A percentile compares a stretch with the other conserved stretches of the same genome.
phyloP scores from a whole-genome alignment of 2,797 vertebrate genomes.

The Meriones psammophilus region DNA sequence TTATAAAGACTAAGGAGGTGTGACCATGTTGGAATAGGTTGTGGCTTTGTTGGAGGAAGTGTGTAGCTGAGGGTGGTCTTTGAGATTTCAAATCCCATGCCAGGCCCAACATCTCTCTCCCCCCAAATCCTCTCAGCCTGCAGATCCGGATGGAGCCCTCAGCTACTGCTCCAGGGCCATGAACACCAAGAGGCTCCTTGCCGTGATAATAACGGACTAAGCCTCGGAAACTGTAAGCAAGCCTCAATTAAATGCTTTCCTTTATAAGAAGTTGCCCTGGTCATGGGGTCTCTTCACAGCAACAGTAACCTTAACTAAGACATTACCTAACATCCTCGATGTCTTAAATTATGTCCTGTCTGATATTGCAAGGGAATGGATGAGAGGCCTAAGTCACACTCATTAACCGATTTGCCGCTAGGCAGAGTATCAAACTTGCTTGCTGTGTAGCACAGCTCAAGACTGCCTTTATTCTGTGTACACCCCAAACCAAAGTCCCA shows the following conservation, averaged over 20 bases:
- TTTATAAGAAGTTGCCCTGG: background rate
- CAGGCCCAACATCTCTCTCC: background rate
- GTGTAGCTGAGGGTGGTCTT: background rate
- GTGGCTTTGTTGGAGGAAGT: background rate
- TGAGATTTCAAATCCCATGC: background rate
- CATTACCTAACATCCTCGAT: background rate
- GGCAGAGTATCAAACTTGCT: background rate
- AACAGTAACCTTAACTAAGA: background rate
- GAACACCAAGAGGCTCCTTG: background rate
- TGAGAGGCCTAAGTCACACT: background rate
- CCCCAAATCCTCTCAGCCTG: background rate
- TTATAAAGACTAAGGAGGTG: background rate
- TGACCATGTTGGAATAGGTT: background rate
- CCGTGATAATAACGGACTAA: background rate
- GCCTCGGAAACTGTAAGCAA: background rate
- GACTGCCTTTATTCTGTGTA: background rate
- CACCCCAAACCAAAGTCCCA: background rate
- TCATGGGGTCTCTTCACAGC: background rate
- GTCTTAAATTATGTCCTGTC: slow-evolving; percentile 27
- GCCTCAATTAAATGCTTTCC: background rate
- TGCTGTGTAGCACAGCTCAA: background rate
- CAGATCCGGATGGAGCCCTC: background rate
- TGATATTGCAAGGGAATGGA: background rate
- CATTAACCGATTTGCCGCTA: background rate
- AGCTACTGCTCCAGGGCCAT: background rate